phyloP scores from a whole-genome alignment of 1,140 invertebrate species.

The Plodia interpunctella region DNA sequence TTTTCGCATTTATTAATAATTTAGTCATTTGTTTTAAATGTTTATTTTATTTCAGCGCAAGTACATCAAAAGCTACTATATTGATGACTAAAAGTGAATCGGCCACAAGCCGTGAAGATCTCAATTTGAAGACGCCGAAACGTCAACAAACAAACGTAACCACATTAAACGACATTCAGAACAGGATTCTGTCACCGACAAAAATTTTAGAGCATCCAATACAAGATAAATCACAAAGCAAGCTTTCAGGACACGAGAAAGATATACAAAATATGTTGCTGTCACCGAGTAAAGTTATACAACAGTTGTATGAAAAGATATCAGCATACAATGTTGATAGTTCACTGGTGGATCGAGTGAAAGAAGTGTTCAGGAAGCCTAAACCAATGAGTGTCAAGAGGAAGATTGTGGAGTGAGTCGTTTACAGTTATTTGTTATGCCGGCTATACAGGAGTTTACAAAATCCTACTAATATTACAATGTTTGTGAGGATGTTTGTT shows the following conservation, averaged over 20 bases:
- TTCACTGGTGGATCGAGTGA: constrained; percentile 25
- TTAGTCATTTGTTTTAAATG: too few relatives aligned
- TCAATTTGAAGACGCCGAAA: constrained; percentile 41
- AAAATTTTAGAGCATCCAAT: too few relatives aligned
- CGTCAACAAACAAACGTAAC: not conserved
- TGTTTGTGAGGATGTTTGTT: too few relatives aligned
- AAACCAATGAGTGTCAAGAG: constrained; percentile 42
- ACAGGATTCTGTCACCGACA: too few relatives aligned
- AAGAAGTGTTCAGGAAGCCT: constrained; percentile 37
- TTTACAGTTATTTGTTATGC: too few relatives aligned
- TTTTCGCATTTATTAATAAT: too few relatives aligned
- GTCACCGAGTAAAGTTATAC: not conserved
- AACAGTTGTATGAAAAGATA: not conserved
- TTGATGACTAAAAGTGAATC: not conserved
- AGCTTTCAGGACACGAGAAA: not conserved
- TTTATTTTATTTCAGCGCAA: not conserved
- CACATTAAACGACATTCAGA: too few relatives aligned
- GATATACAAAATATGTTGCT: not conserved
- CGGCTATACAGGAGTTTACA: too few relatives aligned
- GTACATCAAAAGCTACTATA: not conserved
- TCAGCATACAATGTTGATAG: constrained; percentile 5
- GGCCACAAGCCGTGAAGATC: constrained; percentile 25
- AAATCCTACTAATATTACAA: too few relatives aligned
- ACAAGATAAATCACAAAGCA: too few relatives aligned
- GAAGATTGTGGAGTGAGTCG: constrained; percentile 48